Base-by-base conservation (phyloP, 2,797 vertebrate genomes). In the Argyrosomus regius region DNA sequence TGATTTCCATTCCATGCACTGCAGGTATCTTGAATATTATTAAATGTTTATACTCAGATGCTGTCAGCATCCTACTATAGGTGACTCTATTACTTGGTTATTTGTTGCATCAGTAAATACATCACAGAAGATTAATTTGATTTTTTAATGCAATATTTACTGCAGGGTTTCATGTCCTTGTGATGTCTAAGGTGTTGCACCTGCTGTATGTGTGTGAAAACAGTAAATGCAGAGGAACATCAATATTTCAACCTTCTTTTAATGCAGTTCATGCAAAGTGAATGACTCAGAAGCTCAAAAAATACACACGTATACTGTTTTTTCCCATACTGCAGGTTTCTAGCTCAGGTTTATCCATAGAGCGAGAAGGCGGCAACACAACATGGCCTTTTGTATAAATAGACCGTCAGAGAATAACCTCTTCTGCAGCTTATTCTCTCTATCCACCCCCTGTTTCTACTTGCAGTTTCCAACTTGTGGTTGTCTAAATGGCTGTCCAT, bases 221-320 rank as follows among this genome's bases (percentile, higher is more conserved):
- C 46, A 75, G 68, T 49, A 74, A 78, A 86, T 80, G 53, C 22
- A 70, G 43, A 57, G 53, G 31, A 50, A 31, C 74, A 90, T 90
- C 53, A 90, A 89, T 90, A 89, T 89, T 93, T 89, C 48, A 90
- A 66, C 17, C 39, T 59, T 70, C 59, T 53, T 53, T 79, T 77
- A 39, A 71, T 75, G 68, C 18, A 39, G 41, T 64, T 83, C 78
- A 86, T 85, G 79, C 69, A 86, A 86, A 88, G 73, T 80, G 66
- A 83, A 86, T 62, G 75, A 85, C 49, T 81, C 14, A 0, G 28
- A 71, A 56, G 64, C 52, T 45, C 6, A 17, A 58, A 72, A 81
- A 64, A 74, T 48, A 59, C 22, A 57, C 7, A 58, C 45, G 63
- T 13, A 13, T 18, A 16, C 2, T 18, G 5, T 69, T 8, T 46